These are phyloP conservation scores for Hydrolagus colliei DNA, from an alignment of 2,797 vertebrate species.

Conservation along the genomic window DNA sequence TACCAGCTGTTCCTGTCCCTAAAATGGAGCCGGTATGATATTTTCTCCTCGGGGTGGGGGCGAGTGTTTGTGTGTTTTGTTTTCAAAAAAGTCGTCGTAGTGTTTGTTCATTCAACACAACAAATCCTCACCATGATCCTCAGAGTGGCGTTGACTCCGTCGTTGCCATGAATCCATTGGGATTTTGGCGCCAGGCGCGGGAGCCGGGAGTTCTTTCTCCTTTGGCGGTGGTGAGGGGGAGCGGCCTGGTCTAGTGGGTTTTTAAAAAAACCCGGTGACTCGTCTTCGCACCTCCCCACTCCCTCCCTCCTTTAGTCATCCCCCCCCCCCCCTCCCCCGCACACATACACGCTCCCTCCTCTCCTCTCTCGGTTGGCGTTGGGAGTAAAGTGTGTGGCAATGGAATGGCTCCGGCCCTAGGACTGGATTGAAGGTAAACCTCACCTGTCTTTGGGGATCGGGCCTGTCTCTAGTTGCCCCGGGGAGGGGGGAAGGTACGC, in stretches of 20 bases:
- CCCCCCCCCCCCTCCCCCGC: too few relatives aligned
- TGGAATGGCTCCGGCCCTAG: background rate
- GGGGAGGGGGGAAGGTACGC: too few relatives aligned
- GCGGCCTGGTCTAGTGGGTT: background rate
- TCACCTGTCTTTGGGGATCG: too few relatives aligned
- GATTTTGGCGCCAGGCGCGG: background rate
- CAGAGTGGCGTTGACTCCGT: too few relatives aligned
- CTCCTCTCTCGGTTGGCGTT: background rate
- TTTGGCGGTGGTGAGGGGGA: background rate
- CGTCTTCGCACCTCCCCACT: too few relatives aligned
- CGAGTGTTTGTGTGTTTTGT: background rate
- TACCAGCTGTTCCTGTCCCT: conserved; percentile 24
- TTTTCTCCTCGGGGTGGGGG: background rate
- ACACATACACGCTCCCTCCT: too few relatives aligned
- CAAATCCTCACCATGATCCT: too few relatives aligned
- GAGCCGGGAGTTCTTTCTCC: background rate
- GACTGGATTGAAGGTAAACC: conserved; percentile 26
- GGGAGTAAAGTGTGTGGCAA: background rate
- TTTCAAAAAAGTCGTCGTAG: background rate
- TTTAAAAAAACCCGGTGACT: background rate
- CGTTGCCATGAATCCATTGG: background rate
- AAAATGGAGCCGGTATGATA: conserved; percentile 22
- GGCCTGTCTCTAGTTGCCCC: too few relatives aligned
- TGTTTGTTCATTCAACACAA: background rate
- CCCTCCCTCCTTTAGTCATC: too few relatives aligned